phyloP scores from a whole-genome alignment of 2,797 vertebrate genomes.

The Mormyrus hasselquistii region DNA sequence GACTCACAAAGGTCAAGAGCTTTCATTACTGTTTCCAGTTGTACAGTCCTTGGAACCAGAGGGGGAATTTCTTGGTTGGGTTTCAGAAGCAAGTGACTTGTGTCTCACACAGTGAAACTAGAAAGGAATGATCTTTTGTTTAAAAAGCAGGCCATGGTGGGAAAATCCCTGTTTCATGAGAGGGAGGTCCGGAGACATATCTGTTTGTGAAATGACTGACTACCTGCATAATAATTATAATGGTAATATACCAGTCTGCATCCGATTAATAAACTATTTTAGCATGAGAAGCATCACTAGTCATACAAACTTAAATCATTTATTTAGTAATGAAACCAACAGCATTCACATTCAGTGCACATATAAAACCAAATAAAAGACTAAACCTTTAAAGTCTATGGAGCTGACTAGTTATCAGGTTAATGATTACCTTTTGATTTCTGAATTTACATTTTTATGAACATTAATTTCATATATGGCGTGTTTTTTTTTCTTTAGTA shows the following conservation, averaged over 20 bases:
- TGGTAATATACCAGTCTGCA: neutral
- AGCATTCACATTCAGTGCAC: neutral
- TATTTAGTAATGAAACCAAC: neutral
- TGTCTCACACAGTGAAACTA: neutral
- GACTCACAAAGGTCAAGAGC: constrained; percentile 19
- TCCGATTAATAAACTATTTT: neutral
- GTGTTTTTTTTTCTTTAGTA: neutral
- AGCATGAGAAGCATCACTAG: neutral
- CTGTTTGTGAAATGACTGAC: constrained; percentile 11
- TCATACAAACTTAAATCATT: neutral
- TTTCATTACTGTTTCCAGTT: constrained; percentile 19
- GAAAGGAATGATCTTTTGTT: neutral
- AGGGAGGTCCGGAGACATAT: neutral
- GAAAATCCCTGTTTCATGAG: constrained; percentile 1
- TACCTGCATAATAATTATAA: neutral
- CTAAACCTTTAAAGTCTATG: neutral
- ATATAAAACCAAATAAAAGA: neutral
- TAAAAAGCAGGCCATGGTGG: neutral
- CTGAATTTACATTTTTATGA: neutral
- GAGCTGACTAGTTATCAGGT: neutral
- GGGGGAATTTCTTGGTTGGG: constrained; percentile 1
- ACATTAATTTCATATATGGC: neutral
- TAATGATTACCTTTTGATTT: neutral
- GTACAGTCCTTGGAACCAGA: neutral
- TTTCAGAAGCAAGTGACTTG: neutral